Evolutionary conservation across 2,113 vertebrate species (phyloP).

Genomic region (Nibea albiflora): DNA sequence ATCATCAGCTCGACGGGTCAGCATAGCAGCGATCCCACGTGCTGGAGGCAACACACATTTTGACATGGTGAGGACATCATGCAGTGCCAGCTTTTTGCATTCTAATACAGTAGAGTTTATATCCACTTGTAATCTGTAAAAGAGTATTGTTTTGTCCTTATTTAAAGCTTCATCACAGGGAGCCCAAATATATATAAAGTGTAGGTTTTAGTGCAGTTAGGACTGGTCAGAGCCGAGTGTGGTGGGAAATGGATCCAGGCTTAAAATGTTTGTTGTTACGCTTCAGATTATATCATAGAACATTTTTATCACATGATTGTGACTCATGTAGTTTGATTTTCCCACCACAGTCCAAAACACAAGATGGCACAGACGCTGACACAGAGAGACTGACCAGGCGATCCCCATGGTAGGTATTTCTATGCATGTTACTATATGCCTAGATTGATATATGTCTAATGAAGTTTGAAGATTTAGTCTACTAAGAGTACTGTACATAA

Average conservation of each 20-base stretch:
- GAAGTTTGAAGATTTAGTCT: too few species aligned
- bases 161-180: not conserved
- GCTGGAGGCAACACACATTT: conserved; percentile 79
- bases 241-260: not conserved
- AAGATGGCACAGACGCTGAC: conserved; percentile 72
- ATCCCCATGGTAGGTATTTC: conserved; percentile 80
- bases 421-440: not conserved
- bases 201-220: not conserved
- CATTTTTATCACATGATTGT: not conserved
- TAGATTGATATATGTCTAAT: too few species aligned
- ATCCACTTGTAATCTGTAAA: not conserved
- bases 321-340: not conserved
- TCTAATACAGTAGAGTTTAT: not conserved
- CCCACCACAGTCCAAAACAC: conserved; percentile 72
- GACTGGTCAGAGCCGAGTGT: not conserved
- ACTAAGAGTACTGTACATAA: not conserved
- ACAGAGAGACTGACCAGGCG: conserved; percentile 75
- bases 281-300: not conserved
- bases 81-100: not conserved
- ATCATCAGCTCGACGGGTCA: conserved; percentile 88
- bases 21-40: conserved; percentile 89
- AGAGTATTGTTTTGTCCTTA: not conserved
- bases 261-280: not conserved
- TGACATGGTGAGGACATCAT: conserved; percentile 73
- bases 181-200: not conserved